Percentiles rank a stretch among this genome's conserved stretches.
These are phyloP conservation scores for Loxodonta africana DNA, from an alignment of 2,113 vertebrate genomes.

Conservation along the genomic window DNA sequence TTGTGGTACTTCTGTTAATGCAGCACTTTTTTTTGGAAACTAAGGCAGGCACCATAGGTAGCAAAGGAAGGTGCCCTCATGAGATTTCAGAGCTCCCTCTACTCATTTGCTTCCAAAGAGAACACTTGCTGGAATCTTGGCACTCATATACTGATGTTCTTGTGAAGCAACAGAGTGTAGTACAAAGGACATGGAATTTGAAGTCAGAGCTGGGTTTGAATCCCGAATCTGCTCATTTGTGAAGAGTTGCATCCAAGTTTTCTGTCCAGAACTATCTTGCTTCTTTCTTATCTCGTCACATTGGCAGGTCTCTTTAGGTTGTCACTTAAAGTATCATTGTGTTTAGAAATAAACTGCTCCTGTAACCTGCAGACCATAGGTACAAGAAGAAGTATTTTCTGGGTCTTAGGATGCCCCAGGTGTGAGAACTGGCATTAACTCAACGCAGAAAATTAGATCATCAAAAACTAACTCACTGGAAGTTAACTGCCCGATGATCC, in stretches of 20 bases:
- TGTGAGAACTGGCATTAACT: neutral
- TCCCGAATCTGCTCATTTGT: neutral
- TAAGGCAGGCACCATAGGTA: neutral
- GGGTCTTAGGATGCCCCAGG: neutral
- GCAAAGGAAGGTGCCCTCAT: neutral
- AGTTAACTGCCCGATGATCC: neutral
- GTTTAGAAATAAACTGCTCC: constrained; percentile 14
- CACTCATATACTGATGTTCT: neutral
- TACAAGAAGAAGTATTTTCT: neutral
- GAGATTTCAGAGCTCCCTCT: neutral
- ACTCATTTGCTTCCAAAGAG: neutral
- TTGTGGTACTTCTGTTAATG: neutral
- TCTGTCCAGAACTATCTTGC: neutral
- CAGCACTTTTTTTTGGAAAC: neutral
- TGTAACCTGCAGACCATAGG: neutral
- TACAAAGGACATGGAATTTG: neutral
- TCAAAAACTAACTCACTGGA: constrained; percentile 17
- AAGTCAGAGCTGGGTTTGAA: neutral
- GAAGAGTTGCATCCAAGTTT: neutral
- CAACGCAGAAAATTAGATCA: neutral
- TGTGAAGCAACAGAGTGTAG: neutral
- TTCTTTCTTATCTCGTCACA: neutral
- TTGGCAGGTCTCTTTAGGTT: neutral
- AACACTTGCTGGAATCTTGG: neutral
- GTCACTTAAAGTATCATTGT: neutral